Conservation (phyloP, 2,113 vertebrate species). For the Dendrocopos noguchii region DNA sequence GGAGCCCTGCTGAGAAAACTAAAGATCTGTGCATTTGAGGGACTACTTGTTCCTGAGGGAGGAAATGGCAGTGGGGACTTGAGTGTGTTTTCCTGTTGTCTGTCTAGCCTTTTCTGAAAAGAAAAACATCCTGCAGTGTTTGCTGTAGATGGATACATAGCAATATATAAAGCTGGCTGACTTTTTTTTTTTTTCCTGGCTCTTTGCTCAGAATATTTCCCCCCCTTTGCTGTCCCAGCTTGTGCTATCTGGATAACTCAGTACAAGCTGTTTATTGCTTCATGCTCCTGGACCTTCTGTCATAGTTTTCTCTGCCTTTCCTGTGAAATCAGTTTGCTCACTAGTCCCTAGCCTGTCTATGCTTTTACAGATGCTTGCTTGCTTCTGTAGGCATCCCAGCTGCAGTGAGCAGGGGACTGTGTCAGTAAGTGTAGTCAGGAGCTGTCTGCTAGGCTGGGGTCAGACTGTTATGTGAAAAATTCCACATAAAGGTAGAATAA, state of each 20-base stretch:
- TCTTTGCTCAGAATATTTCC: neutral
- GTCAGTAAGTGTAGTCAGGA: neutral
- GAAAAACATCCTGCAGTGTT: neutral
- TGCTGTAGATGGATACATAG: neutral
- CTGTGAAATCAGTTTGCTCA: neutral
- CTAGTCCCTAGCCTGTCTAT: neutral
- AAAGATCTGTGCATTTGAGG: neutral
- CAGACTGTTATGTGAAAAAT: neutral
- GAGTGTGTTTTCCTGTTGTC: neutral
- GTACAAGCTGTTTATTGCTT: neutral
- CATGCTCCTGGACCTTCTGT: neutral
- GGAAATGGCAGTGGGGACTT: neutral
- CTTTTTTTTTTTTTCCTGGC: neutral
- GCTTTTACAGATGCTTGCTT: neutral
- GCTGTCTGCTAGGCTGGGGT: neutral
- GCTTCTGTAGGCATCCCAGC: neutral
- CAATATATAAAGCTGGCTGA: neutral
- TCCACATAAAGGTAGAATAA: neutral
- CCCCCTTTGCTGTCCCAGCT: neutral
- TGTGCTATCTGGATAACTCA: neutral
- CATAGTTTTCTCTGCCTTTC: neutral
- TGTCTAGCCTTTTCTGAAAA: neutral
- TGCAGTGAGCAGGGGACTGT: fast-evolving
- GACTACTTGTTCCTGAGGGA: neutral
- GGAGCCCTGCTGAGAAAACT: neutral